Evolutionary conservation across 1,140 invertebrate genomes (phyloP).

Genomic region (Akabosia matsudoensis): DNA sequence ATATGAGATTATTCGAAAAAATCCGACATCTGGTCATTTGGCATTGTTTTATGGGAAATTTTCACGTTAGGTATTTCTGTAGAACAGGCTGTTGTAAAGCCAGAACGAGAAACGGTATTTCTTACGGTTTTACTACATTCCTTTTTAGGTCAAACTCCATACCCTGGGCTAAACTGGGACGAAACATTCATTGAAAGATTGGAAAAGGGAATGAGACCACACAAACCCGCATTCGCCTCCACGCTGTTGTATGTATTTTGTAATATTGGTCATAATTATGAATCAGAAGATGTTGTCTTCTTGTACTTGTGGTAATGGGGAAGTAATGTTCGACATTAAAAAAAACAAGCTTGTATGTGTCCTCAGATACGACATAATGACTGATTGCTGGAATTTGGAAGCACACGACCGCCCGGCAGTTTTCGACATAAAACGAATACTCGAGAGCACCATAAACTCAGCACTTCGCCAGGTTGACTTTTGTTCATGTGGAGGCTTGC

Average conservation of each 20-base stretch:
- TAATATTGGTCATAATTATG: too few species aligned
- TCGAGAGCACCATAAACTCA: conserved; percentile 9
- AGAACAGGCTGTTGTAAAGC: background rate
- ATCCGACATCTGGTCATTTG: conserved; percentile 32
- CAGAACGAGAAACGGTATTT: background rate
- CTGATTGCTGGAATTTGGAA: conserved; percentile 26
- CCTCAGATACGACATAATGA: conserved; percentile 26
- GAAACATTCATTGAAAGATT: conserved; percentile 27
- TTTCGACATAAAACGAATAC: conserved; percentile 24
- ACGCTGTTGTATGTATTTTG: background rate
- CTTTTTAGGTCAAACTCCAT: conserved; percentile 27
- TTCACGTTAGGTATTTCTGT: too few species aligned
- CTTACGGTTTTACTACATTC: background rate
- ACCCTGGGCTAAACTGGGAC: conserved; percentile 24
- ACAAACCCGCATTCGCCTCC: background rate
- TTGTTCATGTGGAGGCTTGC: too few species aligned
- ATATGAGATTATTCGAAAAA: conserved; percentile 34
- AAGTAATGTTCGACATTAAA: too few species aligned
- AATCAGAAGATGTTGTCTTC: background rate
- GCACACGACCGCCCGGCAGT: conserved; percentile 29
- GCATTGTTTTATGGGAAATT: conserved; percentile 33
- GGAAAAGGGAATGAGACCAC: conserved; percentile 20
- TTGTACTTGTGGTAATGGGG: too few species aligned
- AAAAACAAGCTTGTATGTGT: too few species aligned
- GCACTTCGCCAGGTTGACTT: conserved; percentile 25